These are phyloP conservation scores for Engraulis encrasicolus DNA, from an alignment of 2,113 vertebrate genomes.

Conservation along the genomic window DNA sequence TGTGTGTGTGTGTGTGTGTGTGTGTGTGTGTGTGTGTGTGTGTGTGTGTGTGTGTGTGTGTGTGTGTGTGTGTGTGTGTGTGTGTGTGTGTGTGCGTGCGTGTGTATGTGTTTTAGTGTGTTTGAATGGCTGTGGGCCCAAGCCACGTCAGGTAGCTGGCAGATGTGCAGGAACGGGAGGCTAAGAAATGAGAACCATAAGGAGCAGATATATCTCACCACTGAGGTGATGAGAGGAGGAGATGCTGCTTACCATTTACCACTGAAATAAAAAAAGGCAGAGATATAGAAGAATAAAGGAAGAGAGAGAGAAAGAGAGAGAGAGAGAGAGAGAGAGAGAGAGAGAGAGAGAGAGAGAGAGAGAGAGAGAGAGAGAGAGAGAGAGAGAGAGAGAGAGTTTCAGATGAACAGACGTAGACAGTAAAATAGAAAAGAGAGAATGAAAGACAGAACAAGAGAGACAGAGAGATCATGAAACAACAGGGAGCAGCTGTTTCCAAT, in stretches of 20 bases:
- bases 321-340: not conserved
- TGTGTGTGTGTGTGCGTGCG: not conserved
- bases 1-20: not conserved
- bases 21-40: not conserved
- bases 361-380: not conserved
- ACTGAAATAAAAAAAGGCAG: not conserved
- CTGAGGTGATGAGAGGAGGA: not conserved
- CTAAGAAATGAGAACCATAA: slow-evolving; percentile 4
- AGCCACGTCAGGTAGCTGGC: slow-evolving; percentile 1
- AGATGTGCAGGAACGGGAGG: not conserved
- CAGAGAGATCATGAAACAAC: not conserved
- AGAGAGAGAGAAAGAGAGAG: not conserved
- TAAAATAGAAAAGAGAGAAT: too few species aligned
- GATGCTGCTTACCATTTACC: not conserved
- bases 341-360: too few species aligned
- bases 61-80: not conserved
- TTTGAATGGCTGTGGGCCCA: not conserved
- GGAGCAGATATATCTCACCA: slow-evolving; percentile 2
- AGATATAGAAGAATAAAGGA: too few species aligned
- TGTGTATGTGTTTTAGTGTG: not conserved
- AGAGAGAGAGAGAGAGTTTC: slow-evolving; percentile 18
- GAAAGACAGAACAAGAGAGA: too few species aligned
- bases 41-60: not conserved
- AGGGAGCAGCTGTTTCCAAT: not conserved
- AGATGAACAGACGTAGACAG: too few species aligned